A percentile compares a stretch with the other conserved stretches of the same genome.
Evolutionary conservation across 2,113 vertebrate genomes (phyloP).

Genomic region (Heteronetta atricapilla): DNA sequence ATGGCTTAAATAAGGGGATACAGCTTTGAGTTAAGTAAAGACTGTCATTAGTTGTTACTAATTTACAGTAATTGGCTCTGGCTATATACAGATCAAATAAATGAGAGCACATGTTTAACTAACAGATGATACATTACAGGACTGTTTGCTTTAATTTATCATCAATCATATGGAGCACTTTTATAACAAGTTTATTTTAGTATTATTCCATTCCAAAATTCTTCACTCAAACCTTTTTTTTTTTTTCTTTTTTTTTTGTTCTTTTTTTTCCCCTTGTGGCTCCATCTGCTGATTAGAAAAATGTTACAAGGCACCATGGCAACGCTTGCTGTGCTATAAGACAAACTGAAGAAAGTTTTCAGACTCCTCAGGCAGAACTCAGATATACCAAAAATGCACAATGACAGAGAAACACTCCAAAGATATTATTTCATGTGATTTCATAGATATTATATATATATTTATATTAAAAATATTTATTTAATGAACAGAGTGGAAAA

Average conservation of each 20-base stretch:
- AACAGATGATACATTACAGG: conserved; percentile 55
- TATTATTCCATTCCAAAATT: conserved; percentile 63
- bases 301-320: conserved; percentile 71
- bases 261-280: conserved; percentile 28
- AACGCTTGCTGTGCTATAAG: conserved; percentile 62
- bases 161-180: conserved; percentile 47
- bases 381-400: conserved; percentile 34
- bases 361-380: conserved; percentile 49
- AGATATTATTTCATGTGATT: background rate
- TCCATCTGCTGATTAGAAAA: conserved; percentile 74
- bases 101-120: conserved; percentile 49
- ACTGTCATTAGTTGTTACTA: background rate
- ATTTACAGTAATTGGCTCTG: conserved; percentile 27
- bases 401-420: conserved; percentile 10
- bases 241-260: conserved; percentile 18
- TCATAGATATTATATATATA: background rate
- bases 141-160: conserved; percentile 59
- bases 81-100: conserved; percentile 45
- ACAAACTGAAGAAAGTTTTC: conserved; percentile 56
- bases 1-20: background rate
- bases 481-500: background rate
- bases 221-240: conserved; percentile 36
- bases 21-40: background rate
- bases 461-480: background rate
- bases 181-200: conserved; percentile 74